Conservation (phyloP, 2,888 invertebrate species). For the Nasonia oneida region DNA sequence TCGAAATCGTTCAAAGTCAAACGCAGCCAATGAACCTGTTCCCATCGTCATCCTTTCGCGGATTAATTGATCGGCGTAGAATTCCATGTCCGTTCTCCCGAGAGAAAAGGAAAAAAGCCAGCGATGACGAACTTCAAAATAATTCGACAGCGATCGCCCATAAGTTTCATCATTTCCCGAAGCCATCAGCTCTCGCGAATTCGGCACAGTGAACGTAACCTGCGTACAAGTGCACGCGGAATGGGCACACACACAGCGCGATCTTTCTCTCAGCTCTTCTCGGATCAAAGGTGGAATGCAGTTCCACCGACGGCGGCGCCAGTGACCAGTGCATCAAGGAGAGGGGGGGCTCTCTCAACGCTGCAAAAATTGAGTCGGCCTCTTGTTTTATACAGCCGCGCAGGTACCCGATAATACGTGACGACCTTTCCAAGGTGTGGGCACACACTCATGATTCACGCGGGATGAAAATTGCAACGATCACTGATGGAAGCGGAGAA, state of each 20-base stretch:
- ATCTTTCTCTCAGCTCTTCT: conserved; percentile 19
- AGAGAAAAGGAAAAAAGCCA: background rate
- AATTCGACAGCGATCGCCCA: no score
- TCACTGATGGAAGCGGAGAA: background rate
- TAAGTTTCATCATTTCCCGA: background rate
- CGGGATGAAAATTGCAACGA: background rate
- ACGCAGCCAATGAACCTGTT: background rate
- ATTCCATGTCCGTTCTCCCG: background rate
- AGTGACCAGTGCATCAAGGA: background rate
- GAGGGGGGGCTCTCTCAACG: background rate
- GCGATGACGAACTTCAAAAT: no score
- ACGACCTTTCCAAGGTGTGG: background rate
- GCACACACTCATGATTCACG: background rate
- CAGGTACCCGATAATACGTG: background rate
- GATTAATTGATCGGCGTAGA: background rate
- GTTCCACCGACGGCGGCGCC: conserved; percentile 40
- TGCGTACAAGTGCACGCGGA: background rate
- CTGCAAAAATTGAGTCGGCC: conserved; percentile 13
- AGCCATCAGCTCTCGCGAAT: background rate
- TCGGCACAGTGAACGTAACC: background rate
- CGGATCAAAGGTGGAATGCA: conserved; percentile 56
- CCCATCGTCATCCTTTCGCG: background rate
- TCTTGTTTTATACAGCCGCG: background rate
- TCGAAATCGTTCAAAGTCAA: conserved; percentile 15
- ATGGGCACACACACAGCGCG: background rate